A percentile compares a stretch with the other conserved stretches of the same genome.
phyloP scores from a whole-genome alignment of 2,888 invertebrate species.

The Melangyna quadrimaculata region DNA sequence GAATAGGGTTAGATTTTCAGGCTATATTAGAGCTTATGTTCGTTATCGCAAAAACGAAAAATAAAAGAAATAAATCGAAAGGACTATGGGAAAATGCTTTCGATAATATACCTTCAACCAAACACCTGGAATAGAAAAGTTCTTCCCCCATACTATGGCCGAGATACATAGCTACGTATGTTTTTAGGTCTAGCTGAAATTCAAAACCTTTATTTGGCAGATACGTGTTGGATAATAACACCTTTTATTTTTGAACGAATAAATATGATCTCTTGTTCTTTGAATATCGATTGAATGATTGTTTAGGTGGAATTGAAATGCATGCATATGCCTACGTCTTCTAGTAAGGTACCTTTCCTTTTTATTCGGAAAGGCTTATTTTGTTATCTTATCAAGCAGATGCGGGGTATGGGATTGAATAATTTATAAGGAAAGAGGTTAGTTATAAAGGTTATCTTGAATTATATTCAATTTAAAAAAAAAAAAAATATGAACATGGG shows the following conservation, averaged over 20 bases:
- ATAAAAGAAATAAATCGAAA: background rate
- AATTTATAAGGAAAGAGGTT: background rate
- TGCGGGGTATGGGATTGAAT: background rate
- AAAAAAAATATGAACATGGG: background rate
- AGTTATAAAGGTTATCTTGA: background rate
- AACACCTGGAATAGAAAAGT: background rate
- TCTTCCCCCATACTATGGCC: background rate
- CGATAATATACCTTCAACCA: background rate
- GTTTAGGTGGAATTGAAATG: background rate
- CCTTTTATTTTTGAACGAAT: background rate
- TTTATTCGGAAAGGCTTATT: background rate
- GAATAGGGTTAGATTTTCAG: background rate
- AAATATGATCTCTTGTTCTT: background rate
- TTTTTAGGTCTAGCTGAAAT: background rate
- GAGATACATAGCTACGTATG: background rate
- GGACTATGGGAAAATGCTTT: background rate
- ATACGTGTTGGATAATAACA: background rate
- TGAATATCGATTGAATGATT: background rate
- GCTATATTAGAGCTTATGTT: background rate
- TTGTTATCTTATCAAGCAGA: background rate
- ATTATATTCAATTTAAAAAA: background rate
- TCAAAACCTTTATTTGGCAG: background rate
- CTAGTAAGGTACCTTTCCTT: background rate
- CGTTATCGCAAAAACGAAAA: conserved; percentile 25
- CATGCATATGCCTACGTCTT: background rate